phyloP scores from a whole-genome alignment of 2,888 invertebrate genomes.

The Tenthredo livida region DNA sequence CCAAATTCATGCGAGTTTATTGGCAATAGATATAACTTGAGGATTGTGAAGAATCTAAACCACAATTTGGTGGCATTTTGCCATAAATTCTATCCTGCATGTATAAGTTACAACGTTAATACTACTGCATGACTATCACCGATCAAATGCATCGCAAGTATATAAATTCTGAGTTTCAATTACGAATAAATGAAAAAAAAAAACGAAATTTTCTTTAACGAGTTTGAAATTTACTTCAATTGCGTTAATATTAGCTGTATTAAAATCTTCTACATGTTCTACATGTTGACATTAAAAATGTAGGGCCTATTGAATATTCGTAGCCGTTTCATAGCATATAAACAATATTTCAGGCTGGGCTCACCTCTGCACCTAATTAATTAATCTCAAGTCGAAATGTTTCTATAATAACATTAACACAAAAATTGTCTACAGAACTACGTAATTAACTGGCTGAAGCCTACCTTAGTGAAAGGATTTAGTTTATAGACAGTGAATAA shows the following conservation, averaged over 20 bases:
- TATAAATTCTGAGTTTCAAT: neutral
- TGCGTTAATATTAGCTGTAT: neutral
- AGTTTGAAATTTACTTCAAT: neutral
- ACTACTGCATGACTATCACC: no score
- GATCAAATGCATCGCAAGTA: neutral
- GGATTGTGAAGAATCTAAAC: no score
- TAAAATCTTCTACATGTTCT: neutral
- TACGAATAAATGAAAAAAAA: neutral
- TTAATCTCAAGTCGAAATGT: neutral
- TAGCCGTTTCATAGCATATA: neutral
- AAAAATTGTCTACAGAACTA: neutral
- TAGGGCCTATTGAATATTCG: neutral
- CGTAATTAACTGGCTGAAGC: neutral
- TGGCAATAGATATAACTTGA: no score
- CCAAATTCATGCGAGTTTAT: no score
- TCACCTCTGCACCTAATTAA: neutral
- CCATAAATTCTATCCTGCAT: no score
- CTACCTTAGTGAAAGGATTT: neutral
- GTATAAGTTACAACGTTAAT: no score
- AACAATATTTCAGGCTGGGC: neutral
- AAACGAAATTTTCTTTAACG: neutral
- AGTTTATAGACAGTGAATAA: neutral
- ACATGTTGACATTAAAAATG: neutral
- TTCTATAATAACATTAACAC: neutral
- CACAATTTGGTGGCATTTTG: no score